Evolutionary conservation across 2,888 invertebrate genomes (phyloP).

Genomic region (Andrena bicolor): DNA sequence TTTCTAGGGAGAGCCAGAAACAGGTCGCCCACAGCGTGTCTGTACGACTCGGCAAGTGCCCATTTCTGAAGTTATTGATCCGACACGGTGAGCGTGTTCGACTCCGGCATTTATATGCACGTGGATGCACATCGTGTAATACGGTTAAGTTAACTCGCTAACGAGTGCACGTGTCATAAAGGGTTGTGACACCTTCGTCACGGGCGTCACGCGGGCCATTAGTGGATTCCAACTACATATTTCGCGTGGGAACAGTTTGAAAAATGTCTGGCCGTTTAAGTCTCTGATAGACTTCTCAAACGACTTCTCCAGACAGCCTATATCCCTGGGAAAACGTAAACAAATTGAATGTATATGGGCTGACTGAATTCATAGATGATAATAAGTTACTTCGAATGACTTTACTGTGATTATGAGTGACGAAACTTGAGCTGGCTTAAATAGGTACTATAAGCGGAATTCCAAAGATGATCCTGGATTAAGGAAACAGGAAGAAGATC

Average conservation of each 20-base stretch:
- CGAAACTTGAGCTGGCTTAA: neutral
- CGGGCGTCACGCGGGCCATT: constrained; percentile 18
- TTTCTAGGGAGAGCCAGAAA: constrained; percentile 65
- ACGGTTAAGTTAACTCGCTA: constrained; percentile 66
- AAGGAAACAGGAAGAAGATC: neutral
- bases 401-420: neutral
- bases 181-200: constrained; percentile 25
- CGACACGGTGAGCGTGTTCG: constrained; percentile 71
- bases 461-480: neutral
- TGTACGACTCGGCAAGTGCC: constrained; percentile 62
- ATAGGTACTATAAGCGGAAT: too few relatives aligned
- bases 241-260: neutral
- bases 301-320: neutral
- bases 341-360: neutral
- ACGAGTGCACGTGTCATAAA: constrained; percentile 50
- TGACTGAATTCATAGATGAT: too few relatives aligned
- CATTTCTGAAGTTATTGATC: constrained; percentile 76
- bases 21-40: constrained; percentile 55
- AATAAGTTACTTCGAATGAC: neutral
- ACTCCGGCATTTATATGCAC: constrained; percentile 64
- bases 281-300: too few relatives aligned
- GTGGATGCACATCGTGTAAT: constrained; percentile 61
- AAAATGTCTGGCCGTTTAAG: neutral
- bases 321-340: neutral
- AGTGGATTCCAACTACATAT: neutral